Evolutionary conservation across 2,888 invertebrate species (phyloP), one percentile per base, ranked within the genome.

Genomic region (Augiades crinisus): DNA sequence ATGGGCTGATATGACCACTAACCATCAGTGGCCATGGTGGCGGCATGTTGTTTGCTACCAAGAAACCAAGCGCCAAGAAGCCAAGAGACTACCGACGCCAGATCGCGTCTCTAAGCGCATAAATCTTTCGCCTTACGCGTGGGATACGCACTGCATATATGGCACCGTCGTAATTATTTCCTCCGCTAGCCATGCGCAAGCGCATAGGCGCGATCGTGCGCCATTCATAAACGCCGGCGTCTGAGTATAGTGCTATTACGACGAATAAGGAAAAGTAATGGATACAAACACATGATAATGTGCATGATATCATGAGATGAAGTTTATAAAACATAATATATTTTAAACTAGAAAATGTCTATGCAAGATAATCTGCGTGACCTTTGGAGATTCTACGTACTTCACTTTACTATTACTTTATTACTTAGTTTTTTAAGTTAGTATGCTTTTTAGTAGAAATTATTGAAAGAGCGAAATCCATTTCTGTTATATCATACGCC

Each of bases 81-180:
- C n/a, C n/a, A n/a, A n/a, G n/a, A n/a, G n/a, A n/a, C n/a, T n/a
- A 27, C 27, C 10, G 3, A 10, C 2, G 1, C 10, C 10, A 6
- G 27, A 27, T n/a, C 24, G 7, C 24, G 24, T 24, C n/a, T 24
- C 24, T 1, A 24, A 24, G n/a, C 27, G 3, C 10, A 27, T 27
- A 27, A 27, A 27, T 27, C 27, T 27, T 10, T 27, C 27, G 27
- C 6, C 27, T 10, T 27, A 31, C 12, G 19, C 19, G 31, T 43
- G 10, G 43, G 31, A 43, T 43, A 38, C 10, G 7, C 8, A 12
- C 16, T 10, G 16, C 43, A 12, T 43, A 43, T 31, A 43, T 13
- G 24, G 31, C 3, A 12, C 10, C 7, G n/a, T 12, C 21, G 17
- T 19, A 31, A 43, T 31, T 41, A 43, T 8, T 16, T 7, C 12